phyloP scores from a whole-genome alignment of 2,888 invertebrate species.

The Callyntrura sp. region DNA sequence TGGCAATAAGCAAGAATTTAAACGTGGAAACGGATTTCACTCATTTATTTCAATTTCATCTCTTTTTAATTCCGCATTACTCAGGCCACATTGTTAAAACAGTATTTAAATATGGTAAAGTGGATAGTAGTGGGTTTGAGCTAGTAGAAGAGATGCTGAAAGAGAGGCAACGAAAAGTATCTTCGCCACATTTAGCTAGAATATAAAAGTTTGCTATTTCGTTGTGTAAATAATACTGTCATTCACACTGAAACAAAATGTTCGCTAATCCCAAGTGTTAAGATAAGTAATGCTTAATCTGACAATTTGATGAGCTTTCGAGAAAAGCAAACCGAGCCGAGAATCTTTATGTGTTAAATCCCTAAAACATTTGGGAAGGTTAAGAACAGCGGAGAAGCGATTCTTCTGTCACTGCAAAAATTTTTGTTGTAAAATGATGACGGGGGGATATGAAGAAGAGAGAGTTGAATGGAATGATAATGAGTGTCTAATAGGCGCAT shows the following conservation, averaged over 20 bases:
- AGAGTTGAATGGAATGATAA: conserved; percentile 4
- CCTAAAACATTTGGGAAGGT: conserved; percentile 34
- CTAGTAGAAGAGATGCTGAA: no score
- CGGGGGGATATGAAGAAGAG: background rate
- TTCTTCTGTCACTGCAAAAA: background rate
- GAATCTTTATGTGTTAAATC: conserved; percentile 8
- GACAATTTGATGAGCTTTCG: conserved; percentile 21
- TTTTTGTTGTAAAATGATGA: background rate
- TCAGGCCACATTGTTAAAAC: background rate
- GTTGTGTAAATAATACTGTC: conserved; percentile 4
- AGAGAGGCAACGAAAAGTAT: no score
- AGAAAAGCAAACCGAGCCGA: conserved; percentile 7
- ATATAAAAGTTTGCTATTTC: background rate
- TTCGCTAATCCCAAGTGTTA: conserved; percentile 29
- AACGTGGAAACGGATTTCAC: background rate
- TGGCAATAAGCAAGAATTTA: no score
- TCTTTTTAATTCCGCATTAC: background rate
- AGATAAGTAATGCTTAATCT: conserved; percentile 36
- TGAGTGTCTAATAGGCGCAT: background rate
- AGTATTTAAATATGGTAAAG: background rate
- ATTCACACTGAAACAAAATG: background rate
- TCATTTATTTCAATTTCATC: background rate
- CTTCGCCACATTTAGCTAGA: no score
- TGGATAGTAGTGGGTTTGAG: no score
- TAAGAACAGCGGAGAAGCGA: background rate